These are phyloP conservation scores for Cheilosia soror DNA, from an alignment of 2,888 invertebrate genomes.

Conservation along the genomic window DNA sequence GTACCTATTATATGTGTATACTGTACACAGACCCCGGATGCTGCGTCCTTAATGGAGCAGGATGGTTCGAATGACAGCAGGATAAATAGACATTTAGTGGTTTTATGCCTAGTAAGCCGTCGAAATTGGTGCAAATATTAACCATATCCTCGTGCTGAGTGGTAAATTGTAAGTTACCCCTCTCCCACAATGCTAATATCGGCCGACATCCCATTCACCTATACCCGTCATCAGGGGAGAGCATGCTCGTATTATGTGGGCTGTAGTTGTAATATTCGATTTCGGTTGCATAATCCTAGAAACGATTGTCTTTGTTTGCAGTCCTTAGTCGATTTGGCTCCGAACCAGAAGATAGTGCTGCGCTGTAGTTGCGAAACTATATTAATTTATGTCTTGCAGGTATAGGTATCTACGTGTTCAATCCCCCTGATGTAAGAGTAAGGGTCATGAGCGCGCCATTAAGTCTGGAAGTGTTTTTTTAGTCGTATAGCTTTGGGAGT, in stretches of 20 bases:
- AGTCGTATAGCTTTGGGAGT: not conserved
- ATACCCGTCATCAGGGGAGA: not conserved
- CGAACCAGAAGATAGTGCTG: conserved; percentile 62
- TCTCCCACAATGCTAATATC: conserved; percentile 28
- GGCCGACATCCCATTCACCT: not conserved
- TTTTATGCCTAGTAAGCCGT: conserved; percentile 46
- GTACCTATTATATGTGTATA: not conserved
- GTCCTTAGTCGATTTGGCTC: conserved; percentile 60
- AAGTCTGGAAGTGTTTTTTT: conserved; percentile 48
- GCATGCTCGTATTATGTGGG: not conserved
- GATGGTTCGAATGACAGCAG: conserved; percentile 60
- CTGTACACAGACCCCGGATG: not conserved
- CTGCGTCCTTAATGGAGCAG: conserved; percentile 17
- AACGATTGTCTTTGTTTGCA: conserved; percentile 55
- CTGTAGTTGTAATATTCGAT: conserved; percentile 42
- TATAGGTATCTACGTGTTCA: not conserved
- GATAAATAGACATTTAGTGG: conserved; percentile 71
- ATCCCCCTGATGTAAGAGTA: conserved; percentile 29
- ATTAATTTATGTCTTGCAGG: conserved; percentile 69
- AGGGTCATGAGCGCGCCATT: conserved; percentile 58
- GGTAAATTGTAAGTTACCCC: conserved; percentile 22
- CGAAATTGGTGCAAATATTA: conserved; percentile 61
- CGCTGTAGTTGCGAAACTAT: conserved; percentile 48
- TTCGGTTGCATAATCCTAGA: conserved; percentile 59
- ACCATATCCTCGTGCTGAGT: conserved; percentile 56